Evolutionary conservation across 2,113 vertebrate species (phyloP).

Genomic region (Protobothrops flavoviridis): DNA sequence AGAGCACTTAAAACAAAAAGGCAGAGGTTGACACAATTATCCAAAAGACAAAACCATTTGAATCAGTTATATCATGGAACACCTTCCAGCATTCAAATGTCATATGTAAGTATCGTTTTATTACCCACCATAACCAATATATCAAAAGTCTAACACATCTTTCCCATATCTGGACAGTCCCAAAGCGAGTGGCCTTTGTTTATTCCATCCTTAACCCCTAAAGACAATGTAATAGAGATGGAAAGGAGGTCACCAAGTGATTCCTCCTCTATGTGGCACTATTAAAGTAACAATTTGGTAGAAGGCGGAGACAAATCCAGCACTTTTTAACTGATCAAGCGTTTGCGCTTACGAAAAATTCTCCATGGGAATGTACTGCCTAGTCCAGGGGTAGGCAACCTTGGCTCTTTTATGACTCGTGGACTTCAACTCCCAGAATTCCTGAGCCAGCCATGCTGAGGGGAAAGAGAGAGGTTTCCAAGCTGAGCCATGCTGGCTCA

Average conservation of each 20-base stretch:
- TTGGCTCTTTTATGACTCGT: too few species aligned
- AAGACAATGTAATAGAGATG: background rate
- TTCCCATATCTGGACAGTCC: background rate
- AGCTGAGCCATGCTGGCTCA: too few species aligned
- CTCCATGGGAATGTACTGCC: background rate
- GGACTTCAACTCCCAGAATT: too few species aligned
- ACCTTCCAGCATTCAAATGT: background rate
- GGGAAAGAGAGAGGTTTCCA: too few species aligned
- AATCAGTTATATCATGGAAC: background rate
- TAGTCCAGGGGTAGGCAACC: too few species aligned
- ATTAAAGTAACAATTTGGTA: background rate
- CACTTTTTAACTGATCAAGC: background rate
- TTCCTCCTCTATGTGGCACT: background rate
- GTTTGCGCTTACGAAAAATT: background rate
- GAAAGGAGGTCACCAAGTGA: background rate
- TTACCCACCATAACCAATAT: background rate
- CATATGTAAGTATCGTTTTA: background rate
- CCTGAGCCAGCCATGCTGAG: too few species aligned
- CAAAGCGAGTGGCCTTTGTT: background rate
- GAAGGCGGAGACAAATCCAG: background rate
- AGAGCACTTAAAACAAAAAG: background rate
- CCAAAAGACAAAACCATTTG: conserved; percentile 1
- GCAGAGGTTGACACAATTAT: background rate
- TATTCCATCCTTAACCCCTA: background rate
- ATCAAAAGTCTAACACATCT: background rate